A percentile compares a stretch with the other conserved stretches of the same genome.
These are phyloP conservation scores for Diarsia dahlii DNA, from an alignment of 2,888 invertebrate genomes.

Conservation along the genomic window DNA sequence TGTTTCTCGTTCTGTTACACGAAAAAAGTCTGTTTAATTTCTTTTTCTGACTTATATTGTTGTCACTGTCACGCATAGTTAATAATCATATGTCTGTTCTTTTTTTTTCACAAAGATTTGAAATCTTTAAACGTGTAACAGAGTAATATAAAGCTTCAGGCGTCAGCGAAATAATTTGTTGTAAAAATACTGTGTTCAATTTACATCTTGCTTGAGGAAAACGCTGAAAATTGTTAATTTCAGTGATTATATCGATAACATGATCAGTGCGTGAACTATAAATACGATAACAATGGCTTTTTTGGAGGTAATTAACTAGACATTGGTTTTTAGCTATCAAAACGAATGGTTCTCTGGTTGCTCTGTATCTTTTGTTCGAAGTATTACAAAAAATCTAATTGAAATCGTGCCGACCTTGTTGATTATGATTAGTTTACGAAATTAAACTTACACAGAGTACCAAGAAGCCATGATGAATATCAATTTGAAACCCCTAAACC, in stretches of 20 bases:
- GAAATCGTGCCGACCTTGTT: neutral
- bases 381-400: slow-evolving; percentile 1
- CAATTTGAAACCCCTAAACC: slow-evolving; percentile 21
- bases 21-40: neutral
- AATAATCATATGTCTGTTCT: neutral
- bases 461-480: neutral
- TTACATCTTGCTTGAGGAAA: slow-evolving; percentile 38
- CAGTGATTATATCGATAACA: slow-evolving; percentile 58
- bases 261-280: slow-evolving; percentile 58
- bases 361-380: slow-evolving; percentile 42
- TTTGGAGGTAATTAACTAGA: slow-evolving; percentile 80
- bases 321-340: neutral
- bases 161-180: slow-evolving; percentile 29
- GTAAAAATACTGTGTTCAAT: slow-evolving; percentile 39
- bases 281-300: slow-evolving; percentile 80
- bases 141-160: slow-evolving; percentile 24
- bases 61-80: slow-evolving; percentile 1
- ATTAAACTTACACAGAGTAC: neutral
- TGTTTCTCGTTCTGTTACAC: slow-evolving; percentile 43
- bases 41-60: neutral
- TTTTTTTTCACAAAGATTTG: neutral
- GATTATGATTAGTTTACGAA: neutral
- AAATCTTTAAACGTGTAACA: slow-evolving; percentile 27
- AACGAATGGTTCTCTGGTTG: slow-evolving; percentile 16
- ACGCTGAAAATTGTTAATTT: slow-evolving; percentile 47